Base-by-base conservation (phyloP, 1,140 invertebrate species). In the Homarus americanus region DNA sequence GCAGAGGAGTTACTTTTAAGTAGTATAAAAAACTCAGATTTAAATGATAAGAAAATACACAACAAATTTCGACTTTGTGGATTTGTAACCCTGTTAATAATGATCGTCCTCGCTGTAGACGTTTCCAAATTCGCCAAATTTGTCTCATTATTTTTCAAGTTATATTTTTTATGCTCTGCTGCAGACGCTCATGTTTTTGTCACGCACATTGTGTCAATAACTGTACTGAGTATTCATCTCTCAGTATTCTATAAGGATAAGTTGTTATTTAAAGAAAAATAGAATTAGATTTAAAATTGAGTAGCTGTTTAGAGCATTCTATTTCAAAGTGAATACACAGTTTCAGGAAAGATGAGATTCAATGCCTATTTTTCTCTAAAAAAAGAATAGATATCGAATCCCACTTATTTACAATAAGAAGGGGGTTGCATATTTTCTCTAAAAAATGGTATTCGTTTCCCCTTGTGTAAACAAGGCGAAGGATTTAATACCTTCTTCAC, bases 231-330 rank as follows among this genome's bases (percentile, higher is more conserved):
- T 78, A 76, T 84, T 90, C 49, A 83, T 90, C 40, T 90, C 88
- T 82, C 88, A 78, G 88, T 83, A 76, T 75, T 90, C 34, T 79
- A 69, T 69, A 72, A 82, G 72, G 9, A 58, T 91, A 91, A 86
- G 89, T 85, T 86, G 89, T 91, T 91, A 86, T 91, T 91, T 91
- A 91, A 91, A 91, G 82, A 91, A 91, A 40, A 83, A 63, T 91
- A 91, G 89, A 83, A 58, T 90, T 90, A 90, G 80, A 53, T 76
- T 32, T 90, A 83, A 90, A 90, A 84, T 38, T 84, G 28, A 76
- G 79, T 90, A 90, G 88, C 80, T 73, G 69, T 90, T n/a, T 90
- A 90, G 80, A 83, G 69, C 80, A 83, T 83, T 84, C 24, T 83
- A 38, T 83, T 89, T 82, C 40, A 69, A 88, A 88, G 82, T 79